Base-by-base conservation (phyloP, 2,888 invertebrate species). In the Aleiodes leptofemur region DNA sequence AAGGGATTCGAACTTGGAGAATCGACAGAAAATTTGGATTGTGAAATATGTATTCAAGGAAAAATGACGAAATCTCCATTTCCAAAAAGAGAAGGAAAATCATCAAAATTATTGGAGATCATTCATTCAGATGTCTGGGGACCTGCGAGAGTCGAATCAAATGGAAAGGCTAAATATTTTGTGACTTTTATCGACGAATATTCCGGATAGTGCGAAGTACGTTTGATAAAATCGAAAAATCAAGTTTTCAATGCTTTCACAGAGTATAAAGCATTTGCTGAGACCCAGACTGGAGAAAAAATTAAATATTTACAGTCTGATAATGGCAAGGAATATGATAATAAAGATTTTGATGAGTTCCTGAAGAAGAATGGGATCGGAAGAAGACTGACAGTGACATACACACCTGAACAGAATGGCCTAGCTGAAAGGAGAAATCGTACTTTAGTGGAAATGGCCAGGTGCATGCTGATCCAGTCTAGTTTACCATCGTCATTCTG, bases 381-480 rank as follows among this genome's bases (percentile, higher is more conserved):
- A 14, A 53, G 77, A 11, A 71, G 75, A 66, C 68, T 76, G 11
- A 78, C 76, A 3, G 77, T 76, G 3, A 68, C 73, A 14, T 66
- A 76, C 61, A 77, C 77, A 34, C 78, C 78, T n/a, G 72, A 80
- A 56, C 81, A 82, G 68, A 81, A 80, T 34, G 81, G 82, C 11
- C 71, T 78, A 14, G 76, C 81, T 4, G 78, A 82, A 69, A 57
- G 81, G 11, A 76, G 75, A 38, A 82, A 82, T 72, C 66, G 81
- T 9, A 83, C 82, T 4, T 66, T 82, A 5, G 61, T 81, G 7
- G 81, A 82, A 14, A 82, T 78, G 76, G 83, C 83, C 11, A 77
- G 84, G 69, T 80, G 78, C 34, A 50, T 81, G 71, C 51, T 84
- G 43, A 48, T 81, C 4, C 78, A 83, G 48, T 76, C 83, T 9